Conservation (phyloP, 2,888 invertebrate species). For the Diogma glabrata region DNA sequence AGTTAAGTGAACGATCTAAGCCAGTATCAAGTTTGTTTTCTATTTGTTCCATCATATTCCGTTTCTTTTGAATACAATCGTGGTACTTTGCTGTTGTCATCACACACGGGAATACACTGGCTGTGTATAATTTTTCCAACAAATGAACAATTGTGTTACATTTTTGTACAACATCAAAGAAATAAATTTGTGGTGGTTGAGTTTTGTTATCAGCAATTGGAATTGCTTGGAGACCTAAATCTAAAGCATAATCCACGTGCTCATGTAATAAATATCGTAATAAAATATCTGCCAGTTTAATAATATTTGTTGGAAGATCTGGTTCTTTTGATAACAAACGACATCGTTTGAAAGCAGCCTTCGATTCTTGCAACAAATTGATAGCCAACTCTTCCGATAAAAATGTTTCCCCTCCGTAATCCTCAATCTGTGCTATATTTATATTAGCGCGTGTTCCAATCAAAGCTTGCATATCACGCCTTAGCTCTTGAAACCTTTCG, state of each 20-base stretch:
- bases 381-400: constrained; percentile 90
- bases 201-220: constrained; percentile 81
- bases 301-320: constrained; percentile 66
- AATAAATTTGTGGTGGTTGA: constrained; percentile 77
- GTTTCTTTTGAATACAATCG: constrained; percentile 81
- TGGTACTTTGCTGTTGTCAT: constrained; percentile 80
- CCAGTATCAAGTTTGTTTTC: constrained; percentile 87
- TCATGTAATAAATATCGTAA: constrained; percentile 77
- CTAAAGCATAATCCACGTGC: constrained; percentile 93
- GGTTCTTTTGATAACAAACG: constrained; percentile 69
- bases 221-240: constrained; percentile 79
- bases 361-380: constrained; percentile 78
- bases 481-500: constrained; percentile 82
- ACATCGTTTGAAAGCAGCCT: constrained; percentile 80
- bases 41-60: constrained; percentile 71
- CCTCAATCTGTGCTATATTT: constrained; percentile 88
- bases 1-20: constrained; percentile 72
- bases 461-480: constrained; percentile 86
- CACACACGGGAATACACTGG: constrained; percentile 77
- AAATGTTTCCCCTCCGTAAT: constrained; percentile 95
- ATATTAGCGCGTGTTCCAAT: constrained; percentile 86
- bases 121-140: constrained; percentile 85
- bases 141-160: constrained; percentile 88
- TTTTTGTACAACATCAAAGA: constrained; percentile 87
- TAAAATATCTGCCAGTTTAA: constrained; percentile 71